phyloP scores from a whole-genome alignment of 2,888 invertebrate genomes.

The Aethes cnicana region DNA sequence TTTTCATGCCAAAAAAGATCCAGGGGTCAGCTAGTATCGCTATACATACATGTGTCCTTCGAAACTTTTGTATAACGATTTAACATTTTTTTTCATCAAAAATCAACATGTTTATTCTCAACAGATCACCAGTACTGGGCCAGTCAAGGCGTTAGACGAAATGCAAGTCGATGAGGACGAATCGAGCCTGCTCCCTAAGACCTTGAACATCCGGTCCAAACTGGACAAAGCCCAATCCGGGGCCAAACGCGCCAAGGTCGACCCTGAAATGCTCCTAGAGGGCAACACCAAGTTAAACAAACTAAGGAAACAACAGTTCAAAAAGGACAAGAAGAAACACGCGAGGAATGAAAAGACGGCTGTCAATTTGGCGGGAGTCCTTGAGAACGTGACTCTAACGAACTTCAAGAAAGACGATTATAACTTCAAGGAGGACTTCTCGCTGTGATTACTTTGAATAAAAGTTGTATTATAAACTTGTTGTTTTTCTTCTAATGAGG shows the following conservation, averaged over 20 bases:
- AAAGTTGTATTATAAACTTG: slow-evolving; percentile 21
- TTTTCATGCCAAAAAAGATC: too few species aligned
- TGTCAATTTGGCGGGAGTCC: slow-evolving; percentile 83
- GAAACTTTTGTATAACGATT: too few species aligned
- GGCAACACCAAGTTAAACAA: slow-evolving; percentile 83
- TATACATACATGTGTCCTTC: too few species aligned
- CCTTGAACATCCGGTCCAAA: slow-evolving; percentile 65
- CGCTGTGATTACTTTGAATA: slow-evolving; percentile 40
- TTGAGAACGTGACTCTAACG: slow-evolving; percentile 83
- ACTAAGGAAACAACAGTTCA: slow-evolving; percentile 80
- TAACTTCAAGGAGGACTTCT: slow-evolving; percentile 85
- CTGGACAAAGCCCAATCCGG: slow-evolving; percentile 60
- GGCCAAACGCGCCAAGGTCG: slow-evolving; percentile 67
- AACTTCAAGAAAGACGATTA: slow-evolving; percentile 71
- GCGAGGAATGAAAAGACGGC: slow-evolving; percentile 83
- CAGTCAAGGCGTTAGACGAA: slow-evolving; percentile 73
- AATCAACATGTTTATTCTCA: slow-evolving; percentile 54
- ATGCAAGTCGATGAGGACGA: slow-evolving; percentile 83
- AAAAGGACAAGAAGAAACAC: slow-evolving; percentile 83
- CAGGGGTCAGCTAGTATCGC: too few species aligned
- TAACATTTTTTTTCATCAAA: too few species aligned
- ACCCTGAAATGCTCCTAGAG: slow-evolving; percentile 86
- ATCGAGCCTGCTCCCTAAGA: slow-evolving; percentile 62
- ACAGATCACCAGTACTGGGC: slow-evolving; percentile 84
- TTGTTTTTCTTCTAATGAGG: not conserved